A percentile compares a stretch with the other conserved stretches of the same genome.
These are phyloP conservation scores for Cantharis flavilabris DNA, from an alignment of 2,888 invertebrate genomes.

Conservation along the genomic window DNA sequence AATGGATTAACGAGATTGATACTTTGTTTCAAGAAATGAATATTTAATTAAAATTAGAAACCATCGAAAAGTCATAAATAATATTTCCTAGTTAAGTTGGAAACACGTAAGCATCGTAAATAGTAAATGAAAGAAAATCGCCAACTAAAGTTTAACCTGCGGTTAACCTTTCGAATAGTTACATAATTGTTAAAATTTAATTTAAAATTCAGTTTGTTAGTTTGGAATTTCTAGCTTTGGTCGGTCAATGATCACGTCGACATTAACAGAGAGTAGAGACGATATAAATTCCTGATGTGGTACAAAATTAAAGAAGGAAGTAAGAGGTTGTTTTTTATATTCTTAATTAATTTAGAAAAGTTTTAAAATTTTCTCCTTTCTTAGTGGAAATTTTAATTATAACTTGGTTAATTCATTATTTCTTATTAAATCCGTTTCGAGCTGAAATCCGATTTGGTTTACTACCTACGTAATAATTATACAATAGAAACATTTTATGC, in stretches of 20 bases:
- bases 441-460: not conserved
- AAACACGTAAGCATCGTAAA: not conserved
- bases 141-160: constrained; percentile 16
- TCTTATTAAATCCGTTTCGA: not conserved
- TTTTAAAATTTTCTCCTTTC: not conserved
- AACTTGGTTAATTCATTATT: not conserved
- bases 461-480: not conserved
- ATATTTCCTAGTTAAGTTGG: not conserved
- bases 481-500: not conserved
- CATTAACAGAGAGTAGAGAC: not conserved
- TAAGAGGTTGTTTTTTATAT: not conserved
- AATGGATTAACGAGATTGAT: too few species aligned
- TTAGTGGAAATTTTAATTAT: not conserved
- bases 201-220: constrained; percentile 25
- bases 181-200: constrained; percentile 25
- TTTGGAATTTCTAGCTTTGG: constrained; percentile 10
- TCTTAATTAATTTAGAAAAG: not conserved
- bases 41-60: not conserved
- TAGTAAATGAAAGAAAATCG: constrained; percentile 9
- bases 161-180: constrained; percentile 24
- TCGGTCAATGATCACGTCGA: constrained; percentile 3
- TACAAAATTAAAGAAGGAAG: not conserved
- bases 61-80: not conserved
- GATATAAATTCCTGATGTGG: not conserved
- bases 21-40: not conserved